A percentile compares a stretch with the other conserved stretches of the same genome.
These are phyloP conservation scores for Oreochromis niloticus DNA, from an alignment of 2,113 vertebrate genomes.

Conservation along the genomic window DNA sequence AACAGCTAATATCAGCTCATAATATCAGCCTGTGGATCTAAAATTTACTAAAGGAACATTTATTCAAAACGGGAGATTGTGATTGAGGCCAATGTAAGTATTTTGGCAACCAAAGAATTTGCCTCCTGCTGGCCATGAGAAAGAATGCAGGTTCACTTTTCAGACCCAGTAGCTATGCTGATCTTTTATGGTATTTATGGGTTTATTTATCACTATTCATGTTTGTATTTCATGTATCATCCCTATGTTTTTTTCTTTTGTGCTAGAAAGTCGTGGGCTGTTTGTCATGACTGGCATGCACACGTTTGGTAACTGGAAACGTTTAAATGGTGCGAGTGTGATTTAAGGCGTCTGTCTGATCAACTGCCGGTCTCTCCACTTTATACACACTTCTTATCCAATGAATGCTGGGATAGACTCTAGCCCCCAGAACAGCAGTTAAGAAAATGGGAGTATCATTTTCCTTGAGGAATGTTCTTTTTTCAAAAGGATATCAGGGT, in stretches of 20 bases:
- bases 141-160: background rate
- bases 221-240: background rate
- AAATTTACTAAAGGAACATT: background rate
- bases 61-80: background rate
- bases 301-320: background rate
- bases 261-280: background rate
- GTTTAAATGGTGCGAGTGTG: background rate
- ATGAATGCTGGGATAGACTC: background rate
- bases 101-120: background rate
- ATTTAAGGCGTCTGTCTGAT: background rate
- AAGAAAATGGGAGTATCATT: background rate
- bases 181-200: background rate
- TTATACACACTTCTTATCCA: background rate
- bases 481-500: background rate
- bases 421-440: background rate
- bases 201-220: background rate
- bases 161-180: background rate
- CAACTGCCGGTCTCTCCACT: background rate
- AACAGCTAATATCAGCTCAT: background rate
- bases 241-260: background rate
- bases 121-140: background rate
- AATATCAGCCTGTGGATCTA: background rate
- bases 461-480: background rate
- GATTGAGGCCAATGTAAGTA: background rate
- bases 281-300: background rate